Evolutionary conservation across 2,797 vertebrate species (phyloP).

Genomic region (Dryobates pubescens): DNA sequence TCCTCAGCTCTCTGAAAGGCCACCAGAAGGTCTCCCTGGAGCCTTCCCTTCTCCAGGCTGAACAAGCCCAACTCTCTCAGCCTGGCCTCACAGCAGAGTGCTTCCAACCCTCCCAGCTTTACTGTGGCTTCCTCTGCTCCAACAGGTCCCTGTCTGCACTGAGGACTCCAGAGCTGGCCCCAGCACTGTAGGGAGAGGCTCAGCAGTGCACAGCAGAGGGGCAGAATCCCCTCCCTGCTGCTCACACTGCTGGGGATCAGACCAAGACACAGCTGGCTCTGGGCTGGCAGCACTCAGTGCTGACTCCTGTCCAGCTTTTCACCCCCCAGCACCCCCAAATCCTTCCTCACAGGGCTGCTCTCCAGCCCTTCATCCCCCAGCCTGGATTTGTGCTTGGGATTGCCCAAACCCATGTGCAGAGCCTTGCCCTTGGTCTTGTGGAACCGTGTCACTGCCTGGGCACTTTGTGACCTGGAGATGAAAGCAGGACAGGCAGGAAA

Average conservation of each 20-base stretch:
- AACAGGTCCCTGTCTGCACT: background rate
- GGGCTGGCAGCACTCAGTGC: background rate
- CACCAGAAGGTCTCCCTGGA: background rate
- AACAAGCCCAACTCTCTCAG: background rate
- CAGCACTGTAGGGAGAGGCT: background rate
- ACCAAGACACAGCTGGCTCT: background rate
- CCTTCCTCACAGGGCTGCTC: background rate
- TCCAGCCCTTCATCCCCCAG: too few relatives aligned
- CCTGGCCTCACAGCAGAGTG: background rate
- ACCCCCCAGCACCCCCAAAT: background rate
- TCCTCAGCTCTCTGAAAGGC: background rate
- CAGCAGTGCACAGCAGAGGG: background rate
- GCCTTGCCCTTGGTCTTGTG: background rate
- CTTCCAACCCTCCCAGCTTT: background rate
- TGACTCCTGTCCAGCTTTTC: background rate
- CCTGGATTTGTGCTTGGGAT: background rate
- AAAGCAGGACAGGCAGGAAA: background rate
- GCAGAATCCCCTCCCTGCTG: background rate
- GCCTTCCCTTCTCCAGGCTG: background rate
- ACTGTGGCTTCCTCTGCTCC: background rate
- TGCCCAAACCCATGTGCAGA: background rate
- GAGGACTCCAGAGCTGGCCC: background rate
- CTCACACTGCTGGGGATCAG: background rate
- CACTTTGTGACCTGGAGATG: background rate
- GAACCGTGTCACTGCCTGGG: background rate